These are phyloP conservation scores for Ennomos fuscantarius DNA, from an alignment of 2,888 invertebrate genomes.

Conservation along the genomic window DNA sequence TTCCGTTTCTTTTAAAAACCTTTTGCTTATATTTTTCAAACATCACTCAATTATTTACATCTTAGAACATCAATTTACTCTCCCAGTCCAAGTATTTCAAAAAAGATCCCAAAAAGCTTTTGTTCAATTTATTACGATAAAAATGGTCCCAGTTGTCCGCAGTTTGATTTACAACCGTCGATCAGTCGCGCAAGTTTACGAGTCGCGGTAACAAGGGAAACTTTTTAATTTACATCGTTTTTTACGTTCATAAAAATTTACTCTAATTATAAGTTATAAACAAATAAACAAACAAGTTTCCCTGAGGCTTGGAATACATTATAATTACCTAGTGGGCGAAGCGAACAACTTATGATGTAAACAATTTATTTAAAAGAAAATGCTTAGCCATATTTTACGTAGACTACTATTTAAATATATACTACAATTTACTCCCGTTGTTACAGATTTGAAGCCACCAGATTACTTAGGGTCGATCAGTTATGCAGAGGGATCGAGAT, in stretches of 20 bases:
- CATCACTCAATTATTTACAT: too few relatives aligned
- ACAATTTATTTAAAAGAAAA: too few relatives aligned
- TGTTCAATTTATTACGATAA: conserved; percentile 19
- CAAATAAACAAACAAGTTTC: conserved; percentile 2
- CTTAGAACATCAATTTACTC: too few relatives aligned
- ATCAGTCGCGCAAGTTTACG: conserved; percentile 17
- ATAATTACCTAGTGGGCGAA: conserved; percentile 6
- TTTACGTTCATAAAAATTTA: conserved; percentile 13
- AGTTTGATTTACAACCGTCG: conserved; percentile 19
- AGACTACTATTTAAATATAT: too few relatives aligned
- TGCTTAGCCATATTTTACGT: too few relatives aligned
- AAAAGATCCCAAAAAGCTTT: conserved; percentile 9
- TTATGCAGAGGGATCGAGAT: conserved; percentile 13
- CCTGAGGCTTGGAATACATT: not conserved
- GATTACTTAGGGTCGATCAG: conserved; percentile 9
- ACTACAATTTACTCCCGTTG: too few relatives aligned
- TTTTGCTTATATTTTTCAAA: too few relatives aligned
- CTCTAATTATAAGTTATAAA: conserved; percentile 5
- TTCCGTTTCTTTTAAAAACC: too few relatives aligned
- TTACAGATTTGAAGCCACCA: too few relatives aligned
- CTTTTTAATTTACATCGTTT: conserved; percentile 23
- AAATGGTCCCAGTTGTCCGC: conserved; percentile 14
- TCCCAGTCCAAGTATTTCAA: too few relatives aligned
- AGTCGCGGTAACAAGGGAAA: conserved; percentile 15
- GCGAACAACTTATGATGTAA: not conserved